Evolutionary conservation across 2,113 vertebrate genomes (phyloP).

Genomic region (Danionella cerebrum): DNA sequence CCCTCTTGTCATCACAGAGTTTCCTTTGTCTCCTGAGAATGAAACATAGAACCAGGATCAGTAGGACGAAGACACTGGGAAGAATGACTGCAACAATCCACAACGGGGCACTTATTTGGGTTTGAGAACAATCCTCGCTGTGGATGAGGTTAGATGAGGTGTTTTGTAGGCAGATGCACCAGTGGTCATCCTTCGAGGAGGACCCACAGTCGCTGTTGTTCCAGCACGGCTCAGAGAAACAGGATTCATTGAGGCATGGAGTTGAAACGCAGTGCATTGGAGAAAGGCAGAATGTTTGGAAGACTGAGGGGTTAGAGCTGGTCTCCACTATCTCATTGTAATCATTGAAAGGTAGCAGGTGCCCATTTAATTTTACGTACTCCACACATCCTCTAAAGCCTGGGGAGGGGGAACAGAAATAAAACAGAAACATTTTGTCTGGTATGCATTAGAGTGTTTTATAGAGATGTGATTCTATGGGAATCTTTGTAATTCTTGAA

Average conservation of each 20-base stretch:
- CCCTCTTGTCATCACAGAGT: background rate
- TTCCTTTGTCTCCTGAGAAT: slow-evolving; percentile 27
- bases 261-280: slow-evolving; percentile 45
- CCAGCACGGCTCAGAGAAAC: slow-evolving; percentile 46
- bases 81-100: slow-evolving; percentile 55
- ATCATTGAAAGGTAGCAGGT: slow-evolving; percentile 50
- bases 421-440: no score
- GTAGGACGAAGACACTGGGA: slow-evolving; percentile 37
- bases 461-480: no score
- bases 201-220: slow-evolving; percentile 22
- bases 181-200: slow-evolving; percentile 24
- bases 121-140: slow-evolving; percentile 36
- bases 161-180: slow-evolving; percentile 57
- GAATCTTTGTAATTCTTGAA: no score
- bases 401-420: slow-evolving; percentile 30
- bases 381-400: slow-evolving; percentile 65
- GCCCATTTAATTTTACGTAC: slow-evolving; percentile 50
- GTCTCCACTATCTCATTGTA: slow-evolving; percentile 49
- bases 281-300: slow-evolving; percentile 49
- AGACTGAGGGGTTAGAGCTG: slow-evolving; percentile 43
- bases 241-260: slow-evolving; percentile 40
- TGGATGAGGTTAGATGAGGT: slow-evolving; percentile 5
- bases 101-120: slow-evolving; percentile 19
- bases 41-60: slow-evolving; percentile 34
- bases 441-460: no score